Percentiles rank a stretch among this genome's conserved stretches.
These are phyloP conservation scores for Zaprionus ornatus DNA, from an alignment of 1,140 invertebrate genomes.

Conservation along the genomic window DNA sequence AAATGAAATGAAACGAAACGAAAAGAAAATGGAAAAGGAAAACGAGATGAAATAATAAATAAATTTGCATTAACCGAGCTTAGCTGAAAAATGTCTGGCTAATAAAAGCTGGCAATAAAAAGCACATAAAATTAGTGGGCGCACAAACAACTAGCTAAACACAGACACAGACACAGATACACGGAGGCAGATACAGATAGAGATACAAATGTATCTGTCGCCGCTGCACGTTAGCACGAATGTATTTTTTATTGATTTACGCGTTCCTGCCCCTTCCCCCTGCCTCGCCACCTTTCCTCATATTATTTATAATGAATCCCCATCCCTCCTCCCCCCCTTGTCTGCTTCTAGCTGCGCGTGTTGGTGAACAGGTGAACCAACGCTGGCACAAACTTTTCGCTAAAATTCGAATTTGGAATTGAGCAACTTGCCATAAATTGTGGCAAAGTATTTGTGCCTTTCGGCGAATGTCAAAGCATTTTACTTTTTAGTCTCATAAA, in stretches of 20 bases:
- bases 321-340: not conserved
- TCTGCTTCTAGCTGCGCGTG: slow-evolving; percentile 57
- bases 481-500: slow-evolving; percentile 32
- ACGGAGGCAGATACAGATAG: not conserved
- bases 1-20: slow-evolving; percentile 20
- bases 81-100: slow-evolving; percentile 77
- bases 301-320: slow-evolving; percentile 65
- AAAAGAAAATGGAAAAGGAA: no score
- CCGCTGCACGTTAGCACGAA: slow-evolving; percentile 34
- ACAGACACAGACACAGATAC: slow-evolving; percentile 2
- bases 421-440: slow-evolving; percentile 58
- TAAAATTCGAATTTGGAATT: slow-evolving; percentile 12
- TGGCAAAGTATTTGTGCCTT: slow-evolving; percentile 36
- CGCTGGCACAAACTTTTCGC: slow-evolving; percentile 42
- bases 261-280: slow-evolving; percentile 5
- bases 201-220: slow-evolving; percentile 68
- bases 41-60: slow-evolving; percentile 65
- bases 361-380: slow-evolving; percentile 67
- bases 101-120: slow-evolving; percentile 79
- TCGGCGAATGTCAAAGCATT: slow-evolving; percentile 26
- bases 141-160: slow-evolving; percentile 2
- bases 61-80: slow-evolving; percentile 79
- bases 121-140: slow-evolving; percentile 76
- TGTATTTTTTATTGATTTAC: slow-evolving; percentile 73
- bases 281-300: slow-evolving; percentile 16